Evolutionary conservation across 2,113 vertebrate genomes (phyloP), one percentile per base, ranked within the genome.

Genomic region (Sphyrna mokarran): DNA sequence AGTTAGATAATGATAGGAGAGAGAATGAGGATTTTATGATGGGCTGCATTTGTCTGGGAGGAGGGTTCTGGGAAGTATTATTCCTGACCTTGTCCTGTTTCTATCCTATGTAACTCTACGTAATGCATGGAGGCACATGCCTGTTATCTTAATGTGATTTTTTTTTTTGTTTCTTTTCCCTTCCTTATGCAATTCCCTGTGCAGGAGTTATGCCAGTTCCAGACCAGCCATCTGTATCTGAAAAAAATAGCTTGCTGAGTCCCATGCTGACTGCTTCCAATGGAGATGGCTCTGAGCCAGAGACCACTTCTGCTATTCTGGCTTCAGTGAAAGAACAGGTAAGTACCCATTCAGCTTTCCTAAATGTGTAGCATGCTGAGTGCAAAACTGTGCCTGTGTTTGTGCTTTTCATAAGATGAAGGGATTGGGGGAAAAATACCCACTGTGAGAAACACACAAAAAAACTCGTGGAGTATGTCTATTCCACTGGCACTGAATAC

Each of bases 261-360:
- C 98, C 99, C 5, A 98, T 98, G 96, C 97, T 99, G 96, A 98
- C 98, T 96, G 97, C 98, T 95, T 99, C 99, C 96, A 99, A 99
- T 9, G 99, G 98, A 0, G 98, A 99, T 96, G 98, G 98, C 96
- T 98, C 98, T 0, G 99, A 99, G 97, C 98, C 98, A 0, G 99
- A 99, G 97, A 99, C 98, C 83, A 99, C 99, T 86, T 99, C 99
- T 13, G 98, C 99, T 96, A 99, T 99, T 96, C 98, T 99, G 0
- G 99, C 99, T 58, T 99, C 99, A 0, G 99, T 99, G 96, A 99
- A 99, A 97, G 99, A 99, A 97, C 99, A 99, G 98, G 99, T 99
- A 99, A 94, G 96, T 95, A 58, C 68, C 76, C 26, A 29, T 33
- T 76, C 48, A 70, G 70, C 23, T 43, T 54, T 54, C 20, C 66